Percentiles rank a stretch among this genome's conserved stretches.
Evolutionary conservation across 1,140 invertebrate genomes (phyloP).

Genomic region (Frieseomelitta varia): DNA sequence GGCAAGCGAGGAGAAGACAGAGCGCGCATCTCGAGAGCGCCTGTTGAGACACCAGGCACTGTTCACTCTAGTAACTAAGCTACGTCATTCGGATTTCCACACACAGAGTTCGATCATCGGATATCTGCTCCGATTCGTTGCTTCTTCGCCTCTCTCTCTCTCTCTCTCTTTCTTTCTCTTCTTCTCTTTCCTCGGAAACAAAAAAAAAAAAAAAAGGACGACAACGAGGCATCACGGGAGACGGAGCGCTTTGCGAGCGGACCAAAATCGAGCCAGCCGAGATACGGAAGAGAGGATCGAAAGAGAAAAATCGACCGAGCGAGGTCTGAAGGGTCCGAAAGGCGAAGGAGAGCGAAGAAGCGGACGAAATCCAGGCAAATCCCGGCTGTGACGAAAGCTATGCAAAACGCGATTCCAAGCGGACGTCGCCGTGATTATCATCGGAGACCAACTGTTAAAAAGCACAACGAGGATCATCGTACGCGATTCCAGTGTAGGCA

Average conservation of each 20-base stretch:
- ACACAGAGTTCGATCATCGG: slow-evolving; percentile 4
- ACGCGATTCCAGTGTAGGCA: slow-evolving; percentile 43
- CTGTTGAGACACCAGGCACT: slow-evolving; percentile 82
- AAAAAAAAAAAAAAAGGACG: too few species aligned
- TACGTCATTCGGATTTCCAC: not conserved
- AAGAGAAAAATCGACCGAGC: not conserved
- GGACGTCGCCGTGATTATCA: slow-evolving; percentile 43
- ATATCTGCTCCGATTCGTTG: slow-evolving; percentile 34
- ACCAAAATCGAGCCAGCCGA: too few species aligned
- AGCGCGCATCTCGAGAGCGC: slow-evolving; percentile 89
- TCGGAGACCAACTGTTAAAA: slow-evolving; percentile 60
- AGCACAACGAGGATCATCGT: slow-evolving; percentile 65
- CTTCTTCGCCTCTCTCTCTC: not conserved
- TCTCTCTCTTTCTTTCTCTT: not conserved
- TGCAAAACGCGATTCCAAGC: not conserved
- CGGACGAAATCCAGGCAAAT: not conserved
- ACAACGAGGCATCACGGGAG: not conserved
- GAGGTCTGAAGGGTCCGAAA: not conserved
- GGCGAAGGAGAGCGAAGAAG: not conserved
- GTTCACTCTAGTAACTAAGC: slow-evolving; percentile 1
- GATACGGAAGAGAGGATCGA: not conserved
- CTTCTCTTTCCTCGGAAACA: not conserved
- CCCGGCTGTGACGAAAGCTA: slow-evolving; percentile 34
- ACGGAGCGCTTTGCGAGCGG: not conserved
- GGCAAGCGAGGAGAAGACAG: slow-evolving; percentile 89